phyloP scores from a whole-genome alignment of 2,888 invertebrate species.

The Ormyrus labotus region DNA sequence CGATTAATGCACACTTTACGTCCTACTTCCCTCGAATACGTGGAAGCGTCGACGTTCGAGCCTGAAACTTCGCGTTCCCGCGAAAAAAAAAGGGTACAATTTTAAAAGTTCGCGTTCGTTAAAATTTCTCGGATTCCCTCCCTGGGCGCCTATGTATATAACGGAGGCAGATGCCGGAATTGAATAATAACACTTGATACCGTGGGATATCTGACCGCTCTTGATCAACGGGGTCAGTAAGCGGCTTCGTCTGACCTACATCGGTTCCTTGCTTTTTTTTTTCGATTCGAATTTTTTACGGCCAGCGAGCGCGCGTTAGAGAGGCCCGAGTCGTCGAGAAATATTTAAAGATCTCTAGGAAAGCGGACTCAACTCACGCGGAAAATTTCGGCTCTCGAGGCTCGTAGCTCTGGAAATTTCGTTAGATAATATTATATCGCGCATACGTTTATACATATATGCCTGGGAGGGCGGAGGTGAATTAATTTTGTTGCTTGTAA shows the following conservation, averaged over 20 bases:
- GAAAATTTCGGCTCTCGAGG: slow-evolving; percentile 14
- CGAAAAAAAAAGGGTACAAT: not conserved
- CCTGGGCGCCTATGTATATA: slow-evolving; percentile 16
- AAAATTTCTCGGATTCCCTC: slow-evolving; percentile 15
- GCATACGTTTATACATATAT: not conserved
- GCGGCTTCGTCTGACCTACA: not conserved
- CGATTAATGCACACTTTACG: no score
- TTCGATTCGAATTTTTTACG: not conserved
- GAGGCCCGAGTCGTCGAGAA: not conserved
- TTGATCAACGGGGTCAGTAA: slow-evolving; percentile 1
- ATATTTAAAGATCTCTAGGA: no score
- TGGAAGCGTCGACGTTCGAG: no score
- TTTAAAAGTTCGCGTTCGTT: slow-evolving; percentile 26
- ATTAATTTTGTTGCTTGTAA: not conserved
- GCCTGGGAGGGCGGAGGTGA: not conserved
- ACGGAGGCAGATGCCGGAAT: not conserved
- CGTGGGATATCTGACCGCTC: not conserved
- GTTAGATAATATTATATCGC: slow-evolving; percentile 2
- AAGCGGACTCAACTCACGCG: not conserved
- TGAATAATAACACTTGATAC: slow-evolving; percentile 41
- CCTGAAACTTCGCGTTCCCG: no score
- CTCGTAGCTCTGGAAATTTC: slow-evolving; percentile 2
- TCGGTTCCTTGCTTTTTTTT: not conserved
- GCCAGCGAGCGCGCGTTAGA: not conserved
- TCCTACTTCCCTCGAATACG: no score